Evolutionary conservation across 2,888 invertebrate species (phyloP).

Genomic region (Oxycera nigricornis): DNA sequence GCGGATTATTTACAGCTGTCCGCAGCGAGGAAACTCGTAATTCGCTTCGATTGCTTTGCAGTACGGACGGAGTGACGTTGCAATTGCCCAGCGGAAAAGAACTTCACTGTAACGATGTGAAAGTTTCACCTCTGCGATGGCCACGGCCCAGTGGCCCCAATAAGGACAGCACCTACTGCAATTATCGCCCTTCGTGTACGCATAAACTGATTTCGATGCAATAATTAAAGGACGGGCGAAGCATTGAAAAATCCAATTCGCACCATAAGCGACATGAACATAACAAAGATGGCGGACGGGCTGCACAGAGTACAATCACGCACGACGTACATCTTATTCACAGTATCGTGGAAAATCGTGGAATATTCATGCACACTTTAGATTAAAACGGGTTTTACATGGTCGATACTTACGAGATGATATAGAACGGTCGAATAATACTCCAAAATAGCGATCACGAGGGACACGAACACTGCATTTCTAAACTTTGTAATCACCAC

Average conservation of each 20-base stretch:
- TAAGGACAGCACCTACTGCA: neutral
- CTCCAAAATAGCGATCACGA: constrained; percentile 46
- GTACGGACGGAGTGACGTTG: constrained; percentile 5
- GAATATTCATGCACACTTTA: neutral
- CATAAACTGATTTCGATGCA: neutral
- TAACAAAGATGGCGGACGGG: constrained; percentile 31
- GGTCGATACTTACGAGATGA: constrained; percentile 42
- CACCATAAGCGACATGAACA: constrained; percentile 14
- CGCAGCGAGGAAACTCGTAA: neutral
- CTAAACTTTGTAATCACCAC: constrained; percentile 45
- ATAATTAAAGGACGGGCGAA: neutral
- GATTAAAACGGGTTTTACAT: too few species aligned
- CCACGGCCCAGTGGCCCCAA: neutral
- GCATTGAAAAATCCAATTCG: neutral
- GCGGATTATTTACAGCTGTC: neutral
- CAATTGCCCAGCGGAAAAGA: neutral
- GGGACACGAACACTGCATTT: constrained; percentile 47
- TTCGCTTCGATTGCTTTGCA: neutral
- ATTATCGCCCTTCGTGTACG: neutral
- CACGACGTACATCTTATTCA: neutral
- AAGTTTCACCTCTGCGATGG: neutral
- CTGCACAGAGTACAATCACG: neutral
- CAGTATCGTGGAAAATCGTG: neutral
- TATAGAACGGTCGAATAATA: constrained; percentile 40
- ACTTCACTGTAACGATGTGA: neutral